Evolutionary conservation across 2,113 vertebrate genomes (phyloP), one percentile per base, ranked within the genome.

Genomic region (Pelecanoides urinatrix): DNA sequence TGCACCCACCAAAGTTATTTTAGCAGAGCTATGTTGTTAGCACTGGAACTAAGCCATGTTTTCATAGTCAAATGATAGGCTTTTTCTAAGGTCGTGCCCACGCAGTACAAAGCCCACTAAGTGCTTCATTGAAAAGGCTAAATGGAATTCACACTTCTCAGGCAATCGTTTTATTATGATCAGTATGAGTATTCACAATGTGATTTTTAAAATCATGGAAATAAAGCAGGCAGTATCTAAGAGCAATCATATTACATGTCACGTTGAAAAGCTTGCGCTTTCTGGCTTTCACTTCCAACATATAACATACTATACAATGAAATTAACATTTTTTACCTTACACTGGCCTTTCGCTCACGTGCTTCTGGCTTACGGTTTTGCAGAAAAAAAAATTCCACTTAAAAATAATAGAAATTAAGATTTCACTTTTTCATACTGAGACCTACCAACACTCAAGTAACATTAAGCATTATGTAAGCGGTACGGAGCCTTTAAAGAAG

Each of bases 11-110:
- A 32, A 92, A 94, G 92, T 95, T 96, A 89, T 95, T 97, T 95
- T 86, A 97, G 50, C 87, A 94, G 92, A 92, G 58, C 10, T 26
- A 11, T 89, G 77, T 58, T 95, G 86, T 95, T 97, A 95, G 47
- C 84, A 63, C 80, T 97, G 92, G 97, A 95, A 73, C 81, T 94
- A 91, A 95, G 94, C 97, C 96, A 96, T 92, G 80, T 96, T 97
- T 97, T 97, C 91, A 44, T 79, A 96, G 96, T 79, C 89, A 97
- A 96, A 96, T 88, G 89, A 95, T 94, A 96, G 92, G 73, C 50
- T 91, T 95, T 94, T 91, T 82, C 86, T 90, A 79, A 94, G 91
- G 91, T 94, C 30, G 0, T 96, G 89, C 94, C 86, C 89, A 96
- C 53, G 5, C 86, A 92, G 84, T 82, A 91, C 91, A 97, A 97